A percentile compares a stretch with the other conserved stretches of the same genome.
Evolutionary conservation across 2,888 invertebrate genomes (phyloP).

Genomic region (Tenthredo amoena): DNA sequence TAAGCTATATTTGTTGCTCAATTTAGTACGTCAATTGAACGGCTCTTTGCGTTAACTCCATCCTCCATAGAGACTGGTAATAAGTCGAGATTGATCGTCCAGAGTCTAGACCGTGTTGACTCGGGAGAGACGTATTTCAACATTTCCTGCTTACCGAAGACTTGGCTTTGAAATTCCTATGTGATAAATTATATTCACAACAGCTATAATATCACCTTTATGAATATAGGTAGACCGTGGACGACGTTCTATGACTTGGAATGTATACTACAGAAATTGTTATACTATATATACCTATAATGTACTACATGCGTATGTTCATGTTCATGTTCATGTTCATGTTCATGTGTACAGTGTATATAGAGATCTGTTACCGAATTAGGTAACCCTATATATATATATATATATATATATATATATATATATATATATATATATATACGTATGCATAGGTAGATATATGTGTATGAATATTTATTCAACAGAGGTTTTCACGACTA

Average conservation of each 20-base stretch:
- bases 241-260: background rate
- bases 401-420: no score
- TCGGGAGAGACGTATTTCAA: slow-evolving; percentile 10
- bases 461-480: background rate
- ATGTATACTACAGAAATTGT: no score
- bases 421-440: no score
- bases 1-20: slow-evolving; percentile 27
- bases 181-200: background rate
- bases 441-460: no score
- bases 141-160: slow-evolving; percentile 17
- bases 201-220: background rate
- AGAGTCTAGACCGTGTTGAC: slow-evolving; percentile 31
- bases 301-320: no score
- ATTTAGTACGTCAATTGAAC: slow-evolving; percentile 40
- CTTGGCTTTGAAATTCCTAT: slow-evolving; percentile 18
- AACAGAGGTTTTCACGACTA: background rate
- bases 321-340: no score
- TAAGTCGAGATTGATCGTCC: slow-evolving; percentile 41
- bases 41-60: slow-evolving; percentile 29
- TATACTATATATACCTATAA: no score
- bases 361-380: background rate
- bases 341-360: no score
- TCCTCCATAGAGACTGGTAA: slow-evolving; percentile 35
- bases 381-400: no score
- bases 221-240: no score